Conservation (phyloP, 2,113 vertebrate genomes). For the Petrocephalus zakoni region DNA sequence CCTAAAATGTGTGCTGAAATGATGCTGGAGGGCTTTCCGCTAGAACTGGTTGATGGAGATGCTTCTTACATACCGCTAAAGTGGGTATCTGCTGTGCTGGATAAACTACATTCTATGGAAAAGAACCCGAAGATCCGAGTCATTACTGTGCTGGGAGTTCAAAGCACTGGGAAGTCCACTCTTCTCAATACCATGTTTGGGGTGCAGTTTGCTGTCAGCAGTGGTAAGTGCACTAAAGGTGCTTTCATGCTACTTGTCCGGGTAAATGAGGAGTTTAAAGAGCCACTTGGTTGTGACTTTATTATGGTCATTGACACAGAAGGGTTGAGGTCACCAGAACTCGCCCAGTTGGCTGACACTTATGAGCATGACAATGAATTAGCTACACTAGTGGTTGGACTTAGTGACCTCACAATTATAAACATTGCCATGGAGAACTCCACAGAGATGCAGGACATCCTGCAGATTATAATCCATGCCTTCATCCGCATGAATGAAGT, state of each 20-base stretch:
- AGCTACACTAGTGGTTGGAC: background rate
- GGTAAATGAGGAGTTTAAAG: constrained; percentile 42
- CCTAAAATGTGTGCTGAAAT: constrained; percentile 49
- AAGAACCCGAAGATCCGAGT: constrained; percentile 27
- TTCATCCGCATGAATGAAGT: background rate
- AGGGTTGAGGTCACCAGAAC: constrained; percentile 37
- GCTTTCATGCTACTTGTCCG: constrained; percentile 50
- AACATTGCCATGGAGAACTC: constrained; percentile 38
- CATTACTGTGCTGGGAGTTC: constrained; percentile 37
- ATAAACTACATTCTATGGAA: background rate
- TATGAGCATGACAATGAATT: constrained; percentile 37
- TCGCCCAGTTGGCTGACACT: constrained; percentile 31
- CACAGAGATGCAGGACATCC: background rate
- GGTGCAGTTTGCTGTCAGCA: constrained; percentile 57
- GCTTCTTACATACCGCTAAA: constrained; percentile 40
- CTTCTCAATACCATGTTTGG: constrained; percentile 73
- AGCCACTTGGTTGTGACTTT: constrained; percentile 59
- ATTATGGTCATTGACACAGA: constrained; percentile 27
- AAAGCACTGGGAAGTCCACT: constrained; percentile 57
- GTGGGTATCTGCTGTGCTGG: constrained; percentile 39
- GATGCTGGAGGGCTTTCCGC: constrained; percentile 43
- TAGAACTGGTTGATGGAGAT: constrained; percentile 45
- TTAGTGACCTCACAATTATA: constrained; percentile 3
- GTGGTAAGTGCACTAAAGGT: constrained; percentile 53
- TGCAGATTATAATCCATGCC: background rate